Base-by-base conservation (phyloP, 1,140 invertebrate species). In the Leptoteleia sp. region DNA sequence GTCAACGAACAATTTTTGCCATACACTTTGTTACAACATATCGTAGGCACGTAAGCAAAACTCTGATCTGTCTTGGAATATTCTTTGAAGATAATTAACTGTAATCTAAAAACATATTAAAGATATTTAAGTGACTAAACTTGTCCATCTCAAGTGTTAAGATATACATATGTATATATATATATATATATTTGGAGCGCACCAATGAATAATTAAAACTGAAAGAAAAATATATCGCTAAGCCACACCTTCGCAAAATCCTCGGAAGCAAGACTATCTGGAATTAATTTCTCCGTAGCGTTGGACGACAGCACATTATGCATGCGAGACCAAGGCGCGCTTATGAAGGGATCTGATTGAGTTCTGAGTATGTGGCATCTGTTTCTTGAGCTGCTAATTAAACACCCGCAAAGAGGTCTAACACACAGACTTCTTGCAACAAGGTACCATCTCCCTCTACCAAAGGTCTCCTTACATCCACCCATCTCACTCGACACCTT, bases 261-360 rank as follows among this genome's bases (percentile, higher is more conserved):
- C 76, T 79, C 70, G 70, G 76, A 79, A 79, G 70, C 70, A 37
- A 48, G 62, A 64, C 57, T 79, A 79, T 64, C 76, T 47, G 64
- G 76, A 57, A 71, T 73, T 73, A 79, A 79, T 79, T 79, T 75
- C 76, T 71, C 70, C 70, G 76, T 79, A 79, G 65, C 68, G 57
- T 54, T 65, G 57, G 59, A 75, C 76, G 72, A 79, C 79, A 79
- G 82, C 79, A 75, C 84, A 88, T 87, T 88, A 88, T 88, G 87
- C 86, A 88, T 87, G 87, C 85, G 81, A 84, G 81, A 55, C 59
- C 68, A 29, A 64, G 81, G 82, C 78, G 81, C 77, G 82, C 84
- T 87, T 89, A 88, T 89, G 87, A 89, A 88, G 83, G 87, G 85
- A 89, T 89, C 87, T 89, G 87, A 89, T 89, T 89, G 87, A 89